phyloP scores from a whole-genome alignment of 2,113 vertebrate genomes.

The Guaruba guarouba region DNA sequence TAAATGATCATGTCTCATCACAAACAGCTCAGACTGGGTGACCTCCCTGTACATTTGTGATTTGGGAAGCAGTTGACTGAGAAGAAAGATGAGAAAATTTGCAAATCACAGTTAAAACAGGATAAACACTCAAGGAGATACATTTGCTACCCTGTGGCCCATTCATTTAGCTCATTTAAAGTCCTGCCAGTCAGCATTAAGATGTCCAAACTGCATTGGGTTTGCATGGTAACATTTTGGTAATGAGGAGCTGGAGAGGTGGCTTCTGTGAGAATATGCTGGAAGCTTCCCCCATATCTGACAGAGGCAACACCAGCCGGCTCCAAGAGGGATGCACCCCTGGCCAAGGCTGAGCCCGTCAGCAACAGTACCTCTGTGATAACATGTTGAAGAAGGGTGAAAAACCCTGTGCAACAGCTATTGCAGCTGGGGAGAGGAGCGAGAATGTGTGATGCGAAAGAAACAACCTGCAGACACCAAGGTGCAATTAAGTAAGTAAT shows the following conservation, averaged over 20 bases:
- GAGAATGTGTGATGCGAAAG: neutral
- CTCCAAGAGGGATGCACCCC: neutral
- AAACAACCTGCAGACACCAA: neutral
- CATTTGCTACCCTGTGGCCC: neutral
- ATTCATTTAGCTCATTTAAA: neutral
- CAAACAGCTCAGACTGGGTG: neutral
- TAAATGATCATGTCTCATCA: neutral
- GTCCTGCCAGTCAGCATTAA: neutral
- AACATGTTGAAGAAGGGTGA: neutral
- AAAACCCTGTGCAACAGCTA: neutral
- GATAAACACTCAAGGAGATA: neutral
- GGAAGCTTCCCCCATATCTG: fast-evolving
- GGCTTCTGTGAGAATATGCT: neutral
- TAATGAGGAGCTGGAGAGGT: neutral
- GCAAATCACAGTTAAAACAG: neutral
- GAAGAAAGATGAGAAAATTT: neutral
- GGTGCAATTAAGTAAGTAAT: neutral
- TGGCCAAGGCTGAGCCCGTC: neutral
- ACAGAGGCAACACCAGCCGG: fast-evolving
- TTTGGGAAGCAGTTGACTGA: neutral
- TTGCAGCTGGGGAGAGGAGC: neutral
- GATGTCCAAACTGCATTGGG: neutral
- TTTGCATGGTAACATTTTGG: neutral
- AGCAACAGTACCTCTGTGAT: neutral
- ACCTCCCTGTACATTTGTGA: neutral